Evolutionary conservation across 2,113 vertebrate genomes (phyloP), one percentile per base, ranked within the genome.

Genomic region (Hypocryptadius cinnamomeus): DNA sequence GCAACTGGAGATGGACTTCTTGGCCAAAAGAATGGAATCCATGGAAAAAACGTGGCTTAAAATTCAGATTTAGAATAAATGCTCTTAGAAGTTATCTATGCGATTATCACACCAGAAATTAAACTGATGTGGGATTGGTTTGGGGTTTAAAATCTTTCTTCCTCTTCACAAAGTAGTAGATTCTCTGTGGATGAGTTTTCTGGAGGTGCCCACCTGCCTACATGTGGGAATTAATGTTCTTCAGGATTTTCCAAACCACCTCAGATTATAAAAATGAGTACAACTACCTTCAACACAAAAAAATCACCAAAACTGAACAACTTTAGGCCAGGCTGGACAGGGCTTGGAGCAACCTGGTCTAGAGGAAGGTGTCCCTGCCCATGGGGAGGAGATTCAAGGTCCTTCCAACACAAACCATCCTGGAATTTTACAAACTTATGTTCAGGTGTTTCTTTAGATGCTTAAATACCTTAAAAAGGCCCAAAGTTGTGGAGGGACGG

Each of bases 291-390:
- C 48, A 64, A 17, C 6, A 12, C 6, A 13, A 37, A 60, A 42
- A 9, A 0, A 6, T 10, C 16, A n/a, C 9, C 5, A 53, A 76
- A 87, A 51, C 2, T 8, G n/a, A 61, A 8, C 9, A 23, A 11
- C 5, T 76, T 76, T 13, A 6, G 0, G 7, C 11, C 31, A 30
- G 28, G 13, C 2, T 70, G 28, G 64, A n/a, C 0, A 0, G 3
- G 19, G 13, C 15, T 61, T 54, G 64, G 47, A 54, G 40, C 13
- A 14, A 1, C 16, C 20, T 78, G 73, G 23, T 27, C 39, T 10
- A 11, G 18, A 20, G 19, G 6, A 69, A 78, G 18, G 54, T 53
- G 39, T 11, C 31, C 20, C 51, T 66, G 61, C 25, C 25, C 31
- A 2, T 48, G 42, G 50, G 8, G 21, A 63, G 39, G 13, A 27